phyloP scores from a whole-genome alignment of 2,888 invertebrate species.

The Punctoribates punctum region DNA sequence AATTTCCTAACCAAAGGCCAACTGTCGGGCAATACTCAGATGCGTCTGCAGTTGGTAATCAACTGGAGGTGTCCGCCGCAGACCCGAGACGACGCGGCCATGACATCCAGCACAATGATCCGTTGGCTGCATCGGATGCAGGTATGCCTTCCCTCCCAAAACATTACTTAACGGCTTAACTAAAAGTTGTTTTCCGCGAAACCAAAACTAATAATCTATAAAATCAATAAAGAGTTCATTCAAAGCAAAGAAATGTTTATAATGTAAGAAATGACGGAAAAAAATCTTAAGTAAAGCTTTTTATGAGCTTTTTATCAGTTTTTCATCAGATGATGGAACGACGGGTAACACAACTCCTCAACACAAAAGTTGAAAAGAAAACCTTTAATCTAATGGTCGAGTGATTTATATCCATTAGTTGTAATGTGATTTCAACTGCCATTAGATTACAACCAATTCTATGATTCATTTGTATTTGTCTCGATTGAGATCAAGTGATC shows the following conservation, averaged over 20 bases:
- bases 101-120: slow-evolving; percentile 54
- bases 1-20: slow-evolving; percentile 53
- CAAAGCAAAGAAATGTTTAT: not conserved
- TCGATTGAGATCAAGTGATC: not conserved
- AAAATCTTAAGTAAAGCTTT: not conserved
- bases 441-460: not conserved
- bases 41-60: slow-evolving; percentile 79
- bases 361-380: slow-evolving; percentile 13
- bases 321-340: slow-evolving; percentile 5
- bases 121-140: slow-evolving; percentile 88
- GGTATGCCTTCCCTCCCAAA: slow-evolving; percentile 57
- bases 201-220: not conserved
- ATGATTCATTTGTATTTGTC: slow-evolving; percentile 5
- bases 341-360: not conserved
- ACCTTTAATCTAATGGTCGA: slow-evolving; percentile 30
- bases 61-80: slow-evolving; percentile 67
- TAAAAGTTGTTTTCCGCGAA: not conserved
- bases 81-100: slow-evolving; percentile 52
- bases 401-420: slow-evolving; percentile 28
- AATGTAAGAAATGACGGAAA: not conserved
- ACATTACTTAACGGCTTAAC: not conserved
- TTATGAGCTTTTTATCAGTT: not conserved
- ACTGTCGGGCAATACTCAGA: slow-evolving; percentile 82
- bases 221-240: slow-evolving; percentile 24
- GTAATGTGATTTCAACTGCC: slow-evolving; percentile 3